Percentiles rank a stretch among this genome's conserved stretches.
These are phyloP conservation scores for Characodon lateralis DNA, from an alignment of 2,797 vertebrate species.

Conservation along the genomic window DNA sequence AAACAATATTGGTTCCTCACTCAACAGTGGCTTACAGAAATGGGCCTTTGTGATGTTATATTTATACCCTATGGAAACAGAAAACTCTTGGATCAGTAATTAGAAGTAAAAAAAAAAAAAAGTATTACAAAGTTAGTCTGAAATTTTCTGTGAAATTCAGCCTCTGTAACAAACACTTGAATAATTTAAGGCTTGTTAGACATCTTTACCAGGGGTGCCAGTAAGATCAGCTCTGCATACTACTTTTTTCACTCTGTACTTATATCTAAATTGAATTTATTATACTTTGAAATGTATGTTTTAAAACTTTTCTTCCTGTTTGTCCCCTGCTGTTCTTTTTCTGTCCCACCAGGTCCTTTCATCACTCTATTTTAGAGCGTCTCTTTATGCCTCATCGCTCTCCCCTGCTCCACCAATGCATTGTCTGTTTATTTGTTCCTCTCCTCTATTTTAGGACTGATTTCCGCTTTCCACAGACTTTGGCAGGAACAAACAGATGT, in stretches of 20 bases:
- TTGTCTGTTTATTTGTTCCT: slow-evolving; percentile 70
- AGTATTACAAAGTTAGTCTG: background rate
- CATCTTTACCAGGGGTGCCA: too few species aligned
- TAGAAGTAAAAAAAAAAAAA: background rate
- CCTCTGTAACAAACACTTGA: background rate
- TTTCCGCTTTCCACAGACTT: slow-evolving; percentile 61
- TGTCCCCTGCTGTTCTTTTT: slow-evolving; percentile 25
- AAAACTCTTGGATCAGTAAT: background rate
- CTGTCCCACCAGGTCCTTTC: slow-evolving; percentile 51
- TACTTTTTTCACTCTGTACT: background rate
- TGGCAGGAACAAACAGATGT: slow-evolving; percentile 71
- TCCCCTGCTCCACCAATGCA: slow-evolving; percentile 50
- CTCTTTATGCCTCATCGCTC: slow-evolving; percentile 56
- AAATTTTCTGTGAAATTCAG: background rate
- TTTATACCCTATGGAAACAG: background rate
- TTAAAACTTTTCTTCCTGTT: background rate
- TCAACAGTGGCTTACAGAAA: background rate
- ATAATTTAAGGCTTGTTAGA: background rate
- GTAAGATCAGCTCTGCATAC: too few species aligned
- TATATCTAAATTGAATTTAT: background rate
- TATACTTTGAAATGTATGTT: background rate
- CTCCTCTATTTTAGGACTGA: slow-evolving; percentile 63
- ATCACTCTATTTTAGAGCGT: slow-evolving; percentile 64
- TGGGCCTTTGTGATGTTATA: background rate
- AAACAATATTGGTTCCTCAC: background rate